These are phyloP conservation scores for Zaprionus gabonicus DNA, from an alignment of 1,140 invertebrate species.

Conservation along the genomic window DNA sequence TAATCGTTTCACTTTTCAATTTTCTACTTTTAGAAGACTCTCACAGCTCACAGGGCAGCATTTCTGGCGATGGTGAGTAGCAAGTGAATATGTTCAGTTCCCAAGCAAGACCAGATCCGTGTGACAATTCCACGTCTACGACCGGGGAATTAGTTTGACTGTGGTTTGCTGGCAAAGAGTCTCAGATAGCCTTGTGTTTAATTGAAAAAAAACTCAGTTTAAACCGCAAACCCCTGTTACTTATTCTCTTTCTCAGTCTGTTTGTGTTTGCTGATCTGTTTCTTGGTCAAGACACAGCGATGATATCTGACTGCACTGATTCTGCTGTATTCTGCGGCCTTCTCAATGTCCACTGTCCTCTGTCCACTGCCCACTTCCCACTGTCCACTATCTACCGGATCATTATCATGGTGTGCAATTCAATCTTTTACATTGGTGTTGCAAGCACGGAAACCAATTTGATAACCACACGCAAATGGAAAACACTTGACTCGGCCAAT, in stretches of 20 bases:
- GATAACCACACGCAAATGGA: constrained; percentile 49
- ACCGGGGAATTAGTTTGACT: constrained; percentile 6
- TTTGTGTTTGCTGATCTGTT: constrained; percentile 2
- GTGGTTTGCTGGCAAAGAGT: constrained; percentile 52
- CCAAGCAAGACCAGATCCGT: constrained; percentile 2
- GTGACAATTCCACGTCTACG: neutral
- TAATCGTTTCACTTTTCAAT: neutral
- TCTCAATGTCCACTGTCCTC: neutral
- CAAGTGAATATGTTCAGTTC: neutral
- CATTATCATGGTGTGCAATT: constrained; percentile 47
- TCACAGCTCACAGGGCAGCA: constrained; percentile 79
- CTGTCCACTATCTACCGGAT: neutral
- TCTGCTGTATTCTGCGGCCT: constrained; percentile 8
- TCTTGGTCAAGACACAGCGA: neutral
- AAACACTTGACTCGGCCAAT: constrained; percentile 28
- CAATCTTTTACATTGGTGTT: constrained; percentile 6
- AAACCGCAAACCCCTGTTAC: constrained; percentile 56
- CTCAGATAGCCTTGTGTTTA: constrained; percentile 59
- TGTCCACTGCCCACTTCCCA: too few species aligned
- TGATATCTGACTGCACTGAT: constrained; percentile 8
- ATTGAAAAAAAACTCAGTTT: constrained; percentile 69
- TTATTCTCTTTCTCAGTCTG: constrained; percentile 45
- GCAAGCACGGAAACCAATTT: constrained; percentile 26
- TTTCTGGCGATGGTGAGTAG: constrained; percentile 78
- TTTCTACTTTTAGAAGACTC: constrained; percentile 69